Conservation (phyloP, 2,888 invertebrate species). For the Cacoxenus indagator region DNA sequence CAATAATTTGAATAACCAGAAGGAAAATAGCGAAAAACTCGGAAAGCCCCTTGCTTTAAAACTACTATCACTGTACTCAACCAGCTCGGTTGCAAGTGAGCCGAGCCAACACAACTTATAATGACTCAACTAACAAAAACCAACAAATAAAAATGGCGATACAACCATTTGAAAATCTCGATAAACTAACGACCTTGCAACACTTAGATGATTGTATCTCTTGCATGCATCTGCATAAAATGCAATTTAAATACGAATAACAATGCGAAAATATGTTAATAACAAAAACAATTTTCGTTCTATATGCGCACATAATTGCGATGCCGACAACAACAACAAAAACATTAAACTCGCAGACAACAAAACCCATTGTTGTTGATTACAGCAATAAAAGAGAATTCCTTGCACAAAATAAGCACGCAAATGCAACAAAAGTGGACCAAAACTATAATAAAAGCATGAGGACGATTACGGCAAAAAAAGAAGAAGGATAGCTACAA, state of each 20-base stretch:
- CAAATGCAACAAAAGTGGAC: neutral
- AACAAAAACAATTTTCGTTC: neutral
- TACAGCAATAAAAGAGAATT: neutral
- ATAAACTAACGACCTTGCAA: conserved; percentile 8
- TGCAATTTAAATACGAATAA: conserved; percentile 1
- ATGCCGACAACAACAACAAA: neutral
- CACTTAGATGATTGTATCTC: neutral
- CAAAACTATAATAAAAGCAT: neutral
- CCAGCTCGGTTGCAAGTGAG: no score
- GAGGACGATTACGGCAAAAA: neutral
- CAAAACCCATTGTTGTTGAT: no score
- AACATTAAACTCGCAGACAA: no score
- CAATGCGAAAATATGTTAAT: conserved; percentile 16
- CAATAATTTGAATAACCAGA: no score
- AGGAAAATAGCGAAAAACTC: no score
- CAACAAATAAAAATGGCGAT: neutral
- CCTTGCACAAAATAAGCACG: neutral
- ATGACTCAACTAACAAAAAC: neutral
- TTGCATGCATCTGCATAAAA: neutral
- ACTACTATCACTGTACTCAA: no score
- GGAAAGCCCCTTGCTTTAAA: no score
- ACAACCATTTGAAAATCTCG: neutral
- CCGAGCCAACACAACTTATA: no score
- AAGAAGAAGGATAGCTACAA: neutral
- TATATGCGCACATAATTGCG: neutral